Percentiles rank a stretch among this genome's conserved stretches.
phyloP scores from a whole-genome alignment of 2,797 vertebrate genomes.

The Rhinichthys osculus region DNA sequence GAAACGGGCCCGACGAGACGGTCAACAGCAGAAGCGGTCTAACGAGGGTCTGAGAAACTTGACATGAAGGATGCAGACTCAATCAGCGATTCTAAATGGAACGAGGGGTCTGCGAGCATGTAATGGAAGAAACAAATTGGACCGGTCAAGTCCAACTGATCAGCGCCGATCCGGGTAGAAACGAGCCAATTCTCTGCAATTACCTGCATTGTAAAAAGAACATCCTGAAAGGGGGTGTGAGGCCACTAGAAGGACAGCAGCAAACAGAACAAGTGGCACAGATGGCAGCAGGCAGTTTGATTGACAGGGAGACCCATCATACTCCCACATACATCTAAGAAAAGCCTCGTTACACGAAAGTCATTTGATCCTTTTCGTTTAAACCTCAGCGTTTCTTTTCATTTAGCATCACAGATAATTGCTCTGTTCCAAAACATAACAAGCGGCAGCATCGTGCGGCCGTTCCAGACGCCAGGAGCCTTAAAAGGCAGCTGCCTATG shows the following conservation, averaged over 20 bases:
- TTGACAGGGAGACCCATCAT: constrained; percentile 65
- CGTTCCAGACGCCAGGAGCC: not conserved
- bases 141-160: constrained; percentile 49
- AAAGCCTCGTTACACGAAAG: constrained; percentile 37
- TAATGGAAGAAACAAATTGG: constrained; percentile 51
- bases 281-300: constrained; percentile 58
- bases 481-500: constrained; percentile 18
- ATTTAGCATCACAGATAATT: constrained; percentile 1
- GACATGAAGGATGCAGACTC: constrained; percentile 41
- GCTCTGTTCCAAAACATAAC: constrained; percentile 25
- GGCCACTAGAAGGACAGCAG: constrained; percentile 72
- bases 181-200: constrained; percentile 73
- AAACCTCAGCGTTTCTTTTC: constrained; percentile 11
- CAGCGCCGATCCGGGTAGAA: constrained; percentile 65
- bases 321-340: constrained; percentile 56
- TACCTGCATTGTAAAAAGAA: constrained; percentile 76
- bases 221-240: constrained; percentile 72
- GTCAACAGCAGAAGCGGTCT: constrained; percentile 48
- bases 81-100: constrained; percentile 20
- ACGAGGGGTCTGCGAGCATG: constrained; percentile 58
- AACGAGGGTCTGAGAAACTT: constrained; percentile 45
- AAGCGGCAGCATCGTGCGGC: not conserved
- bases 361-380: not conserved
- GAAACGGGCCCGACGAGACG: constrained; percentile 40
- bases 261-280: constrained; percentile 71